phyloP scores from a whole-genome alignment of 1,140 invertebrate genomes.

The Drosophila sechellia region DNA sequence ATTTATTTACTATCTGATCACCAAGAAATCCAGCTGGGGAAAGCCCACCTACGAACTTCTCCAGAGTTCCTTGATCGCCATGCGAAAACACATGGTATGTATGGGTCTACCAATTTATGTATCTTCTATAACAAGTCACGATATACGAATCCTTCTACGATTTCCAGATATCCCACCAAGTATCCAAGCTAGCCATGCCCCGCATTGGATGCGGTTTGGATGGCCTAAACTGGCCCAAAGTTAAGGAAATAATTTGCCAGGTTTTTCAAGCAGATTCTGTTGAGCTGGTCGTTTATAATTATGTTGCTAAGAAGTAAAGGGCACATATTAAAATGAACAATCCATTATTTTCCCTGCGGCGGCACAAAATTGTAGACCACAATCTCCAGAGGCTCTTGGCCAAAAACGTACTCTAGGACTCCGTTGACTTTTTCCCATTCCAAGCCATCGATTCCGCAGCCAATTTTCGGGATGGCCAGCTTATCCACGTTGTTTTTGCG shows the following conservation, averaged over 20 bases:
- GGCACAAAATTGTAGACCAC: slow-evolving; percentile 85
- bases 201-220: slow-evolving; percentile 88
- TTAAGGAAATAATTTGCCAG: slow-evolving; percentile 85
- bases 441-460: slow-evolving; percentile 88
- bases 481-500: slow-evolving; percentile 84
- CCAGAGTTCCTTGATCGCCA: slow-evolving; percentile 77
- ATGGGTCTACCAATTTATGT: background rate
- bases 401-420: slow-evolving; percentile 86
- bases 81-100: slow-evolving; percentile 84
- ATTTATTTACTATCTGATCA: slow-evolving; percentile 87
- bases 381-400: slow-evolving; percentile 85
- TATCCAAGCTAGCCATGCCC: slow-evolving; percentile 86
- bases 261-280: slow-evolving; percentile 85
- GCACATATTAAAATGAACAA: slow-evolving; percentile 1
- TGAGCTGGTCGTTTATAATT: slow-evolving; percentile 85
- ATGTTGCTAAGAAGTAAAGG: slow-evolving; percentile 45
- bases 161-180: slow-evolving; percentile 74
- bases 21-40: slow-evolving; percentile 84
- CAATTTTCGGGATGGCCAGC: slow-evolving; percentile 87
- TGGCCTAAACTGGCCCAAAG: slow-evolving; percentile 86
- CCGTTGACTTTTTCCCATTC: slow-evolving; percentile 86
- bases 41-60: slow-evolving; percentile 85
- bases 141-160: background rate
- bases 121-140: background rate
- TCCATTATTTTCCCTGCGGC: slow-evolving; percentile 34